Percentiles rank a stretch among this genome's conserved stretches.
phyloP scores from a whole-genome alignment of 2,888 invertebrate species.

The Mechanitis mazaeus region DNA sequence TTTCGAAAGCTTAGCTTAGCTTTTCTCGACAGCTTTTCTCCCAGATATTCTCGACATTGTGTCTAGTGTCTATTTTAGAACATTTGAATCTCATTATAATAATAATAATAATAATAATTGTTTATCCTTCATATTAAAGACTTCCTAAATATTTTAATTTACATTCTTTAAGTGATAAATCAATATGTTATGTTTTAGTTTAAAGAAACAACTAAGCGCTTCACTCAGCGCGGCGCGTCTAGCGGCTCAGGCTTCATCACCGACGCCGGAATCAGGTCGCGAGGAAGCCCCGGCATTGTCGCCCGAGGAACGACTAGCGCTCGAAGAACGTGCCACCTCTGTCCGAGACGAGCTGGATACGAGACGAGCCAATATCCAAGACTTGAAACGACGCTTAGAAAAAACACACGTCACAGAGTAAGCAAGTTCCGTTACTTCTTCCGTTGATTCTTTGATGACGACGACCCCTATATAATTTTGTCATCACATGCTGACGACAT shows the following conservation, averaged over 20 bases:
- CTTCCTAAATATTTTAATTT: too few species aligned
- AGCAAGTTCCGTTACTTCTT: slow-evolving; percentile 45
- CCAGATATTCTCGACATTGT: too few species aligned
- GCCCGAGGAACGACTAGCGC: slow-evolving; percentile 71
- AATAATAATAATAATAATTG: too few species aligned
- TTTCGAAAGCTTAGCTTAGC: too few species aligned
- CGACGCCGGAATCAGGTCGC: slow-evolving; percentile 43
- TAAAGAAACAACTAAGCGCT: slow-evolving; percentile 80
- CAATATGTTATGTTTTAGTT: slow-evolving; percentile 11
- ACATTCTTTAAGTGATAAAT: neutral
- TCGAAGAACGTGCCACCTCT: slow-evolving; percentile 71
- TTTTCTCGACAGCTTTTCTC: too few species aligned
- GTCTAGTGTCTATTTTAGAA: too few species aligned
- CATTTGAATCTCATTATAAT: too few species aligned
- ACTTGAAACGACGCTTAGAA: slow-evolving; percentile 86
- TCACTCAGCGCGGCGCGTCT: slow-evolving; percentile 75
- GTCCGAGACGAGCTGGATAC: slow-evolving; percentile 84
- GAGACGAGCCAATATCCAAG: slow-evolving; percentile 86
- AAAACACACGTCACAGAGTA: slow-evolving; percentile 92
- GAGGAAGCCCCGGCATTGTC: slow-evolving; percentile 66
- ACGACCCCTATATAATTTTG: too few species aligned
- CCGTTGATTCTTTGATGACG: neutral
- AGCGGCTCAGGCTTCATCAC: slow-evolving; percentile 55
- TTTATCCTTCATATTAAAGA: too few species aligned
- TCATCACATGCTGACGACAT: too few species aligned